Evolutionary conservation across 2,888 invertebrate genomes (phyloP).

Genomic region (Maniola hyperantus): DNA sequence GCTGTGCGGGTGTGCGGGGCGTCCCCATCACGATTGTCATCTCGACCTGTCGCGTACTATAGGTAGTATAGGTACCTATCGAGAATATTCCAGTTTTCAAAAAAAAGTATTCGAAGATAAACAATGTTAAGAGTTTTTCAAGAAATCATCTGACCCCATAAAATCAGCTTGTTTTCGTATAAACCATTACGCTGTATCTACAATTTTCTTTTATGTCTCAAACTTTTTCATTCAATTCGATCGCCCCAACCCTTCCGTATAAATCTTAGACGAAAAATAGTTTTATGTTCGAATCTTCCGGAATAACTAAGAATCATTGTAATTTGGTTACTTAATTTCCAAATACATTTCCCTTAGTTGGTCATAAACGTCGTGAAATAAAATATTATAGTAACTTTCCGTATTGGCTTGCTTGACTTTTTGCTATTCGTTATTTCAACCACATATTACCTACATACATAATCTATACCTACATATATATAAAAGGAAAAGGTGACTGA

Average conservation of each 20-base stretch:
- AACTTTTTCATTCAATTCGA: slow-evolving; percentile 52
- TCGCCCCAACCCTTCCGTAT: slow-evolving; percentile 64
- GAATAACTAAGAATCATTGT: slow-evolving; percentile 68
- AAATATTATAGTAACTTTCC: slow-evolving; percentile 48
- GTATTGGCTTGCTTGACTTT: not conserved
- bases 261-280: slow-evolving; percentile 68
- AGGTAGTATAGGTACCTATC: no score
- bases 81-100: no score
- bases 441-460: no score
- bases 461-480: no score
- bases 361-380: slow-evolving; percentile 68
- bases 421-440: not conserved
- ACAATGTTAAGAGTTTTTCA: not conserved
- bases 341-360: slow-evolving; percentile 69
- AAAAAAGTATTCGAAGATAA: not conserved
- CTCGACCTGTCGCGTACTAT: no score
- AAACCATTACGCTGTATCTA: slow-evolving; percentile 19
- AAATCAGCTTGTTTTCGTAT: slow-evolving; percentile 15
- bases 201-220: slow-evolving; percentile 43
- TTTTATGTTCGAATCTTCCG: slow-evolving; percentile 65
- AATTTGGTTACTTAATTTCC: slow-evolving; percentile 72
- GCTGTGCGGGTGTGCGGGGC: no score
- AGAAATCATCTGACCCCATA: not conserved
- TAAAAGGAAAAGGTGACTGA: no score
- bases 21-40: no score